Percentiles rank a stretch among this genome's conserved stretches.
These are phyloP conservation scores for Cinclus cinclus DNA, from an alignment of 2,113 vertebrate genomes.

Conservation along the genomic window DNA sequence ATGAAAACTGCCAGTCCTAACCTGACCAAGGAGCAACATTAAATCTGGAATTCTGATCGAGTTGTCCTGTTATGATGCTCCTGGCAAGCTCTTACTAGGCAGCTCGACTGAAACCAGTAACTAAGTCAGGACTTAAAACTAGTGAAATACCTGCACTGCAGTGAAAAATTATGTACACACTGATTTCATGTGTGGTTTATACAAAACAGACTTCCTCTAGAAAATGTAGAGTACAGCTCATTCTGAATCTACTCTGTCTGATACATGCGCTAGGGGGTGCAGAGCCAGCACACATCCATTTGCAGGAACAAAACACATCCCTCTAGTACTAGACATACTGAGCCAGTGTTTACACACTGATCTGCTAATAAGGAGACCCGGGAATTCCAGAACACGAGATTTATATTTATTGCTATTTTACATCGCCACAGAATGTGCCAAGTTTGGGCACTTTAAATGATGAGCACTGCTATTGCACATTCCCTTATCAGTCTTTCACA, in stretches of 20 bases:
- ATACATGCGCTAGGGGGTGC: background rate
- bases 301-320: conserved; percentile 1
- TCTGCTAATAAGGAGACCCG: conserved; percentile 35
- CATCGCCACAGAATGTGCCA: background rate
- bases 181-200: background rate
- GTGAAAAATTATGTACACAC: background rate
- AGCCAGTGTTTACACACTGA: conserved; percentile 44
- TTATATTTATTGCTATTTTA: conserved; percentile 55
- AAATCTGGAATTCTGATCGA: background rate
- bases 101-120: background rate
- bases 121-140: background rate
- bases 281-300: background rate
- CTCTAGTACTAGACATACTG: conserved; percentile 2
- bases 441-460: conserved; percentile 47
- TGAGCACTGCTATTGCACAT: background rate
- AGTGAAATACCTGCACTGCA: background rate
- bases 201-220: background rate
- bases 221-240: background rate
- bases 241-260: background rate
- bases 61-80: background rate
- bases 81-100: background rate
- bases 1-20: background rate
- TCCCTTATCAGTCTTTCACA: conserved; percentile 52
- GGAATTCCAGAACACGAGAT: conserved; percentile 14
- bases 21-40: background rate